Evolutionary conservation across 2,113 vertebrate genomes (phyloP).

Genomic region (Solenodon paradoxus): DNA sequence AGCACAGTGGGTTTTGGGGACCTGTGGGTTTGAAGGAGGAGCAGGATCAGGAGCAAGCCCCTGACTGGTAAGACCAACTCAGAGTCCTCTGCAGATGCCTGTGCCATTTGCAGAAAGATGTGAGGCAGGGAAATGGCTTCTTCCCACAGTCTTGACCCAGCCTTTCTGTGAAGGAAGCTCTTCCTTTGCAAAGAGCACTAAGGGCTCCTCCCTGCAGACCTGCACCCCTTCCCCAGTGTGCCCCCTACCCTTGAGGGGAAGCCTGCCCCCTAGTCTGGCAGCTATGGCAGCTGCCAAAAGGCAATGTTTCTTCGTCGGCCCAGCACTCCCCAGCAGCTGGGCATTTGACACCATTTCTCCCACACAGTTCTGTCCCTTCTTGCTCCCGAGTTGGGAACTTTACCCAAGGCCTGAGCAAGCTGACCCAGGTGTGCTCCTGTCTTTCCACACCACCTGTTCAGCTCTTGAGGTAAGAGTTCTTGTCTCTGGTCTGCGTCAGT

Average conservation of each 20-base stretch:
- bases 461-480: neutral
- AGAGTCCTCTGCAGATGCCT: neutral
- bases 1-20: neutral
- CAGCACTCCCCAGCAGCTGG: neutral
- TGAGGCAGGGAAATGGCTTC: neutral
- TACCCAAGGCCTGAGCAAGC: neutral
- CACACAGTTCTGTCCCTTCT: neutral
- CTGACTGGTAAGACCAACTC: neutral
- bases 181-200: neutral
- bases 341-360: neutral
- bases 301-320: neutral
- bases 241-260: neutral
- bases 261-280: neutral
- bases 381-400: neutral
- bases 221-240: too few relatives aligned
- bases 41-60: too few relatives aligned
- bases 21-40: accelerated
- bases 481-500: neutral
- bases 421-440: neutral
- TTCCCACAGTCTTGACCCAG: neutral
- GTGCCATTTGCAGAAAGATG: neutral
- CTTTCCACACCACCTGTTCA: neutral
- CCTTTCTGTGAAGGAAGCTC: neutral
- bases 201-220: neutral
- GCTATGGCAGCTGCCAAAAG: too few relatives aligned